Evolutionary conservation across 92 coral and sea anemone species (phyloP).

Genomic region (Pocillopora meandrina): DNA sequence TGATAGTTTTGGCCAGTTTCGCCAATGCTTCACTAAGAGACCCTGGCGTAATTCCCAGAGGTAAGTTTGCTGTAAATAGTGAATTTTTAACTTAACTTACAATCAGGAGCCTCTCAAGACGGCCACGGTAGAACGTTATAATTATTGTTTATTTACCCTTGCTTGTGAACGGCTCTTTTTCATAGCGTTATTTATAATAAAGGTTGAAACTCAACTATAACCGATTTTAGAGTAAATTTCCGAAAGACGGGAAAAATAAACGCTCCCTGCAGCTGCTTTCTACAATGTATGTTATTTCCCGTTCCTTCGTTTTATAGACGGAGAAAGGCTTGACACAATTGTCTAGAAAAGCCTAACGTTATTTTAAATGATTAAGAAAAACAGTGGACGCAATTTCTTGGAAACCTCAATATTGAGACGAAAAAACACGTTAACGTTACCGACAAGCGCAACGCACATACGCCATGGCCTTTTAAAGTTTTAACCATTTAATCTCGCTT

Average conservation of each 20-base stretch:
- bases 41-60: slow-evolving; percentile 95
- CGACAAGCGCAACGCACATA: neutral
- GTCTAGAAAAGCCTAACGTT: slow-evolving; percentile 1
- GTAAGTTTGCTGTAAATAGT: slow-evolving; percentile 36
- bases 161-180: neutral
- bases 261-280: slow-evolving; percentile 9
- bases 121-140: slow-evolving; percentile 1
- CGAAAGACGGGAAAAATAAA: neutral
- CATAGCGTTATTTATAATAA: neutral
- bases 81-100: neutral
- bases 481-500: neutral
- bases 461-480: neutral
- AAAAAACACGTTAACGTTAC: slow-evolving; percentile 17
- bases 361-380: slow-evolving; percentile 6
- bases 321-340: neutral
- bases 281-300: neutral
- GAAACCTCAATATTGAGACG: neutral
- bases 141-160: neutral
- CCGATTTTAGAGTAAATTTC: neutral
- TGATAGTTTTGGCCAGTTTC: slow-evolving; percentile 89
- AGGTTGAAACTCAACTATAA: too few relatives aligned
- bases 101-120: neutral
- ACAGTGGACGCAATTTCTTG: neutral
- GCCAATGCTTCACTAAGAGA: slow-evolving; percentile 95
- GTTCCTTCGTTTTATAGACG: neutral